Conservation (phyloP, 2,888 invertebrate species). For the Smittia sp. region DNA sequence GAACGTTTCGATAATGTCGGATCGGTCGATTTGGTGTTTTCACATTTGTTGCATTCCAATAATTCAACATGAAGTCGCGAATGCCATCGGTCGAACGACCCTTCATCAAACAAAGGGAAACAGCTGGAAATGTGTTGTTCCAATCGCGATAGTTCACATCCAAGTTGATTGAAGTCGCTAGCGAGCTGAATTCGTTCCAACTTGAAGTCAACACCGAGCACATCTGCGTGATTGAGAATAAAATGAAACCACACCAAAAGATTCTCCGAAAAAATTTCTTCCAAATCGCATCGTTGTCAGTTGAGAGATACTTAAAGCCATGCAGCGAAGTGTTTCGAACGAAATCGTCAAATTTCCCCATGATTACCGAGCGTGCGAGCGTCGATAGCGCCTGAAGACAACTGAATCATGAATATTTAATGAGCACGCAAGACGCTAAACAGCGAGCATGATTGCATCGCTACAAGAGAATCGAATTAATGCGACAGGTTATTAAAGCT, state of each 20-base stretch:
- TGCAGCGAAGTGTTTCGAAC: neutral
- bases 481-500: no score
- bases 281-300: neutral
- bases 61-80: neutral
- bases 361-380: neutral
- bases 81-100: neutral
- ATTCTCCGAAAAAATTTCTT: neutral
- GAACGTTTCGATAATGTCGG: neutral
- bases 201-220: neutral
- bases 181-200: neutral
- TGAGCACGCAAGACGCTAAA: neutral
- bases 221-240: neutral
- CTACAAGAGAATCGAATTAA: no score
- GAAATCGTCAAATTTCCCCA: neutral
- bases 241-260: slow-evolving; percentile 7
- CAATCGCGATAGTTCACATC: slow-evolving; percentile 24
- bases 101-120: slow-evolving; percentile 11
- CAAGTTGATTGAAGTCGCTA: slow-evolving; percentile 2
- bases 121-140: slow-evolving; percentile 18
- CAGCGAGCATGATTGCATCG: no score
- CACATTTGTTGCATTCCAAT: neutral
- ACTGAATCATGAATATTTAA: slow-evolving; percentile 21
- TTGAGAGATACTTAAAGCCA: slow-evolving; percentile 20
- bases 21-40: no score
- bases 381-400: neutral